Conservation (phyloP, 2,888 invertebrate genomes). For the Myopa tessellatipennis region DNA sequence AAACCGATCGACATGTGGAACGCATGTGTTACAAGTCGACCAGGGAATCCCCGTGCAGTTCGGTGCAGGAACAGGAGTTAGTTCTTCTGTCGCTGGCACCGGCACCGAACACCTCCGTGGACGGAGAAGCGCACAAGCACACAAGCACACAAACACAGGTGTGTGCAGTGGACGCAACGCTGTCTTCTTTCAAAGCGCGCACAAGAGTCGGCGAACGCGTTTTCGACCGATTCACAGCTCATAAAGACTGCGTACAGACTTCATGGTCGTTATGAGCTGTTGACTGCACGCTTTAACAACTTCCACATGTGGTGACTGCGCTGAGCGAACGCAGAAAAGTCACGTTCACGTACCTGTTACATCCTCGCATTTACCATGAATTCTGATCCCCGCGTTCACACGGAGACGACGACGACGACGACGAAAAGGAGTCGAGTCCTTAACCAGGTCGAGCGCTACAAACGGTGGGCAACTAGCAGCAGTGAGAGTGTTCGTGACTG, state of each 20-base stretch:
- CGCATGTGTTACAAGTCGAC: neutral
- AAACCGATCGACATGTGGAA: slow-evolving; percentile 16
- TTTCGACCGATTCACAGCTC: neutral
- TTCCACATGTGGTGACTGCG: slow-evolving; percentile 25
- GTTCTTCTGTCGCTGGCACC: neutral
- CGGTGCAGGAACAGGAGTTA: neutral
- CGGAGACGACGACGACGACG: too few relatives aligned
- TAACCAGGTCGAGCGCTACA: too few relatives aligned
- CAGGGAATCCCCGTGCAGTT: neutral
- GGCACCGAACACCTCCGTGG: neutral
- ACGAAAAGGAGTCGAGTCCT: too few relatives aligned
- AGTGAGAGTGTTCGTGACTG: neutral
- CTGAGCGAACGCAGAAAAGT: neutral
- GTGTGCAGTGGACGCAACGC: neutral
- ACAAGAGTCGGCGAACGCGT: neutral
- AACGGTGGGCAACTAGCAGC: too few relatives aligned
- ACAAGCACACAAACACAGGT: neutral
- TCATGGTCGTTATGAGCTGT: neutral
- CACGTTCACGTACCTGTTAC: slow-evolving; percentile 33
- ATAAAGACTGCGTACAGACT: neutral
- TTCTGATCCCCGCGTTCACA: too few relatives aligned
- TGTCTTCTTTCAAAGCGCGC: neutral
- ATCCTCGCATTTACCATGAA: neutral
- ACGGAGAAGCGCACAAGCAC: neutral
- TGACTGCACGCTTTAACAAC: slow-evolving; percentile 32